A percentile compares a stretch with the other conserved stretches of the same genome.
phyloP scores from a whole-genome alignment of 2,797 vertebrate species.

The Trachops cirrhosus region DNA sequence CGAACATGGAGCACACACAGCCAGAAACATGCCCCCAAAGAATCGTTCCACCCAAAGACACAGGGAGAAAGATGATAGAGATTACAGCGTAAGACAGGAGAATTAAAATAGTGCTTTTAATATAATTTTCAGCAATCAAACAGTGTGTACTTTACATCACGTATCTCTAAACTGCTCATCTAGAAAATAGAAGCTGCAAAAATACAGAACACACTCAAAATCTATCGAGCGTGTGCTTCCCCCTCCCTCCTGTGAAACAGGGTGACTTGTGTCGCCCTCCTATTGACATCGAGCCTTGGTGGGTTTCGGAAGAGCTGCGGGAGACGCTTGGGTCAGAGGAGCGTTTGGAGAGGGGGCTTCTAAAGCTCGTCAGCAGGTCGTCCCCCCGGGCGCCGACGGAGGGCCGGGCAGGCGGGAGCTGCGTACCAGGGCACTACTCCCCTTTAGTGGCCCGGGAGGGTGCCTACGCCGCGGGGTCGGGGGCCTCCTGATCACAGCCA shows the following conservation, averaged over 20 bases:
- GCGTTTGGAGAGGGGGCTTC: conserved; percentile 36
- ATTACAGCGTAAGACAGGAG: conserved; percentile 70
- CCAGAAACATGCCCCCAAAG: not conserved
- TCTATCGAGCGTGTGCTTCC: conserved; percentile 79
- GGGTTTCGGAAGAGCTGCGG: conserved; percentile 66
- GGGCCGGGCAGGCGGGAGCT: not conserved
- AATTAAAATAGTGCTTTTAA: conserved; percentile 89
- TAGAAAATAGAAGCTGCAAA: conserved; percentile 87
- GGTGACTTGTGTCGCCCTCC: conserved; percentile 50
- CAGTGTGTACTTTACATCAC: conserved; percentile 83
- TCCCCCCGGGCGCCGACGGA: not conserved
- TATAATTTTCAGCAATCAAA: conserved; percentile 86
- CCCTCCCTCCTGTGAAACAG: conserved; percentile 39
- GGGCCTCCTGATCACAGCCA: not conserved
- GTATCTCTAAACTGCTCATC: conserved; percentile 85
- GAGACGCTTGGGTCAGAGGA: conserved; percentile 36
- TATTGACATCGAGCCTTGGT: conserved; percentile 56
- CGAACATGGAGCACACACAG: not conserved
- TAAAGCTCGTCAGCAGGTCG: conserved; percentile 20
- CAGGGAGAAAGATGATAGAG: conserved; percentile 41
- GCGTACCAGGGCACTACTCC: not conserved
- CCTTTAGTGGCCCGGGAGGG: not conserved
- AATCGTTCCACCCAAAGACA: not conserved
- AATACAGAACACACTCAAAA: conserved; percentile 85
- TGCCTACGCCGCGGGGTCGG: not conserved